Percentiles rank a stretch among this genome's conserved stretches.
phyloP scores from a whole-genome alignment of 1,140 invertebrate species.

The Ips typographus region DNA sequence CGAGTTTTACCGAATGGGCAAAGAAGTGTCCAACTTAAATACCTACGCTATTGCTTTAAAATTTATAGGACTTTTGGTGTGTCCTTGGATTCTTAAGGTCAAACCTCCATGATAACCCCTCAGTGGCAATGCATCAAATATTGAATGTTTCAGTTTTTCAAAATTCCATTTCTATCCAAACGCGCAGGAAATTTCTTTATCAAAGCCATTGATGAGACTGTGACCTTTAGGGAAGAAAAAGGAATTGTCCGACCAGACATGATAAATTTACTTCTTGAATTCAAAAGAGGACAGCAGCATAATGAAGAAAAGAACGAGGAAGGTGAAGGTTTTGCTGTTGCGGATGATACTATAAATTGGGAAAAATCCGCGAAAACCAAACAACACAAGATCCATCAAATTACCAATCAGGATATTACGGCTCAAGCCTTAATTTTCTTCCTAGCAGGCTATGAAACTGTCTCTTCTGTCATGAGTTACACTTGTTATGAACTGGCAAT shows the following conservation, averaged over 20 bases:
- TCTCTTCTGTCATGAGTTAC: slow-evolving; percentile 48
- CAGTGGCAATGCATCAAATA: not conserved
- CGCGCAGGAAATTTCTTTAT: slow-evolving; percentile 40
- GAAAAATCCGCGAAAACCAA: slow-evolving; percentile 14
- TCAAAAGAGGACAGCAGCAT: slow-evolving; percentile 47
- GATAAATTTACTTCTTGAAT: slow-evolving; percentile 53
- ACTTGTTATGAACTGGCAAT: slow-evolving; percentile 54
- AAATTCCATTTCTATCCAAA: slow-evolving; percentile 23
- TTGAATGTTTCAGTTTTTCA: slow-evolving; percentile 12
- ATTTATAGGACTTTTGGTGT: not conserved
- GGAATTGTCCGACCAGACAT: slow-evolving; percentile 52
- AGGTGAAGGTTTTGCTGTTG: slow-evolving; percentile 49
- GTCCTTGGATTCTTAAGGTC: slow-evolving; percentile 7
- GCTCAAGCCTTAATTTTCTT: slow-evolving; percentile 63
- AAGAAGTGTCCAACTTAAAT: slow-evolving; percentile 36
- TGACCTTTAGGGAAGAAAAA: slow-evolving; percentile 48
- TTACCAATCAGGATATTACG: slow-evolving; percentile 40
- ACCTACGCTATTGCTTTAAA: not conserved
- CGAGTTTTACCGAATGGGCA: slow-evolving; percentile 49
- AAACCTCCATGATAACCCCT: not conserved
- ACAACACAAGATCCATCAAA: not conserved
- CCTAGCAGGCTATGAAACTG: slow-evolving; percentile 65
- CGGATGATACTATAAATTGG: not conserved
- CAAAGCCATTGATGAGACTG: slow-evolving; percentile 46
- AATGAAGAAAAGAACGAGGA: slow-evolving; percentile 35